phyloP scores from a whole-genome alignment of 1,140 invertebrate species.

The Drosophila simulans region DNA sequence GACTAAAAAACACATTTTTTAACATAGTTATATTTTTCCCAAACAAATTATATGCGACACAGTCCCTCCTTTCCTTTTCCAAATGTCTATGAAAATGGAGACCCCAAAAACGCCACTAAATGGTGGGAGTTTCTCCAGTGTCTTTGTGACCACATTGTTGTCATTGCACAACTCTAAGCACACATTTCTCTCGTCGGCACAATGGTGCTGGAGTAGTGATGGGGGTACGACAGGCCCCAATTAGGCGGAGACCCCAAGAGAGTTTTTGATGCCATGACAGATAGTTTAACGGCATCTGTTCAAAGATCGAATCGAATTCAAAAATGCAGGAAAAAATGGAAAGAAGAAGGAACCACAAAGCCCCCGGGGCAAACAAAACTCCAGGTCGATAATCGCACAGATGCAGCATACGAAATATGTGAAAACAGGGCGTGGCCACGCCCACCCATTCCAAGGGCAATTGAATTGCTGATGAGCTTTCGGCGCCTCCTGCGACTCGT shows the following conservation, averaged over 20 bases:
- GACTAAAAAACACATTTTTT: too few relatives aligned
- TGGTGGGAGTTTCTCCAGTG: conserved; percentile 55
- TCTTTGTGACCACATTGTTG: conserved; percentile 58
- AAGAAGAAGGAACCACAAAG: background rate
- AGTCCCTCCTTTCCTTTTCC: background rate
- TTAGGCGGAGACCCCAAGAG: conserved; percentile 39
- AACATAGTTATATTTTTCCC: background rate
- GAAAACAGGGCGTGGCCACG: conserved; percentile 8
- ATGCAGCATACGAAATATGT: conserved; percentile 63
- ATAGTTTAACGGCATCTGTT: conserved; percentile 29
- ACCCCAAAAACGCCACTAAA: conserved; percentile 14
- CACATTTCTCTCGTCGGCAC: conserved; percentile 45
- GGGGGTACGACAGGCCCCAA: conserved; percentile 47
- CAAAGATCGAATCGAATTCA: conserved; percentile 32
- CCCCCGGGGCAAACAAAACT: conserved; percentile 28
- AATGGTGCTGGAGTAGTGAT: conserved; percentile 31
- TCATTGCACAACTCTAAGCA: conserved; percentile 58
- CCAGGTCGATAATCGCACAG: conserved; percentile 65
- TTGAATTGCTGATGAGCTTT: conserved; percentile 79
- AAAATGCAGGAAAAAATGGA: background rate
- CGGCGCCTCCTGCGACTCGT: conserved; percentile 59
- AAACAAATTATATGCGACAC: background rate
- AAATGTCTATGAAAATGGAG: conserved; percentile 24
- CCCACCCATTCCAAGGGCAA: conserved; percentile 41
- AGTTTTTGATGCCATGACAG: conserved; percentile 17